Percentiles rank a stretch among this genome's conserved stretches.
These are phyloP conservation scores for Microplitis demolitor DNA, from an alignment of 1,140 invertebrate genomes.

Conservation along the genomic window DNA sequence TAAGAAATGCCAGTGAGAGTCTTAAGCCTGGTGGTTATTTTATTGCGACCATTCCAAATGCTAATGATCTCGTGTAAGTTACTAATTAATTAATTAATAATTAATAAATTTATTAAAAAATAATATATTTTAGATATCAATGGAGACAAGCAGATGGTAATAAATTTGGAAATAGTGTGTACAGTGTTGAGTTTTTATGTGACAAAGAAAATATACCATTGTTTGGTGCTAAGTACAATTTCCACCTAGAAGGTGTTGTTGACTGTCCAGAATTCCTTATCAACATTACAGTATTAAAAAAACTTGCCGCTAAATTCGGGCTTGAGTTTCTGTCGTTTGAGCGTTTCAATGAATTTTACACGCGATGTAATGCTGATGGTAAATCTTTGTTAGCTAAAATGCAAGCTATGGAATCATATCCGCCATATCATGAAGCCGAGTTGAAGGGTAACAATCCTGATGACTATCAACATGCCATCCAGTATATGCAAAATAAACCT, in stretches of 20 bases:
- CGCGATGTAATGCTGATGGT: constrained; percentile 63
- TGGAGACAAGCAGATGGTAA: constrained; percentile 66
- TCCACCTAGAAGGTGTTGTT: constrained; percentile 93
- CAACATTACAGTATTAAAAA: constrained; percentile 84
- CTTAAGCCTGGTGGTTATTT: constrained; percentile 91
- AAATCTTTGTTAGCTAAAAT: constrained; percentile 67
- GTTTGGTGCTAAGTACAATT: constrained; percentile 97
- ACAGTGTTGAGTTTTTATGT: constrained; percentile 78
- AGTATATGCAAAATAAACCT: constrained; percentile 62
- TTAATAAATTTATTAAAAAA: constrained; percentile 1
- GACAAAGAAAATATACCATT: constrained; percentile 73
- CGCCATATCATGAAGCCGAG: constrained; percentile 60
- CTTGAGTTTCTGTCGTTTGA: constrained; percentile 67
- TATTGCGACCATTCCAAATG: constrained; percentile 95
- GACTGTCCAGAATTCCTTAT: constrained; percentile 99
- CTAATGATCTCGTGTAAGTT: constrained; percentile 85
- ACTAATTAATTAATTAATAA: neutral
- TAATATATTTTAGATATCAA: constrained; percentile 57
- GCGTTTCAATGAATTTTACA: constrained; percentile 82
- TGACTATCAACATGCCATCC: constrained; percentile 77
- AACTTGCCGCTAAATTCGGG: constrained; percentile 81
- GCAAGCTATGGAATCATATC: constrained; percentile 70
- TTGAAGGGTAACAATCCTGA: constrained; percentile 65
- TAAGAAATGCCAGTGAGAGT: constrained; percentile 90
- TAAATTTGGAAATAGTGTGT: constrained; percentile 88